Evolutionary conservation across 2,888 invertebrate genomes (phyloP), one percentile per base, ranked within the genome.

Genomic region (Acrobasis consociella): DNA sequence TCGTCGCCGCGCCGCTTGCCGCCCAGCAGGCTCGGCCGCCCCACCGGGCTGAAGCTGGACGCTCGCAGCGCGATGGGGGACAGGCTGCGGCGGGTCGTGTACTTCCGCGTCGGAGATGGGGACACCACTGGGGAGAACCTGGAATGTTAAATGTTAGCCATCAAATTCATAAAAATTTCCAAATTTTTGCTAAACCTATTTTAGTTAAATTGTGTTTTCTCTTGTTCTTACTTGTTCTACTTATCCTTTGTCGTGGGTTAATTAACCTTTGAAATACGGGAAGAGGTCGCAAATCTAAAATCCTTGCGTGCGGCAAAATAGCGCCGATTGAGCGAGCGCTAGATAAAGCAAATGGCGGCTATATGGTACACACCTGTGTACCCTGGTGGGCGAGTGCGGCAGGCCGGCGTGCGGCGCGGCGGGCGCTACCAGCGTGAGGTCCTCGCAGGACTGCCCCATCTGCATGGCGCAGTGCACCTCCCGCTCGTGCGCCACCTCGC

Each of bases 401-500:
- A 91, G 89, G 67, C 94, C 93, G 72, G 94, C 94, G 17, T 69
- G 9, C 63, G 60, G 60, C 0, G 59, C 59, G 16, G 39, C 38
- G 0, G 39, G 38, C 9, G 51, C 74, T 8, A 86, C 77, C 87
- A 94, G 77, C 9, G 96, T 96, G 46, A 98, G 94, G 87, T 98
- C 98, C 86, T 98, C 98, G 95, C 97, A 98, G 8, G 98, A 98
- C 84, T 97, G 97, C 2, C 98, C 98, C 90, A 99, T 98, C 89
- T 97, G 97, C 94, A 98, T 97, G 67, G 97, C 96, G 73, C 96
- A 96, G 85, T 98, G 97, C 61, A 98, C 94, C 86, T 98, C 97
- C 61, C 97, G 94, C 91, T 99, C 99, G 85, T 98, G 98, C 17
- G 97, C 97, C 64, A 97, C 95, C 89, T 99, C 98, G 64, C 98